Evolutionary conservation across 2,797 vertebrate species (phyloP).

Genomic region (Coccyzus lansbergi): DNA sequence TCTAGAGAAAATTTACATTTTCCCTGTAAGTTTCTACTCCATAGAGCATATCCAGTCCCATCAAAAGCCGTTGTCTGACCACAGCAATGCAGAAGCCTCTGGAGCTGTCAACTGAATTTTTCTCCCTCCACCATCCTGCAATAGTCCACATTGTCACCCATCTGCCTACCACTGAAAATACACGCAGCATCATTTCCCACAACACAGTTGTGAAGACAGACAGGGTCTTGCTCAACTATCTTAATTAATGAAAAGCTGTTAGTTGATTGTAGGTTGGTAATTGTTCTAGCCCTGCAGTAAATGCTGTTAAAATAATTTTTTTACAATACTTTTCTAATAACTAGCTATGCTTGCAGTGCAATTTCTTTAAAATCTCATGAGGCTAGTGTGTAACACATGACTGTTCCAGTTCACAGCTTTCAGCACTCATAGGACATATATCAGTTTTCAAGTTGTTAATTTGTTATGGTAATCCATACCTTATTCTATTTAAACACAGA

Average conservation of each 20-base stretch:
- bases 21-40: neutral
- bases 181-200: neutral
- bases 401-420: conserved; percentile 51
- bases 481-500: conserved; percentile 64
- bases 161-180: neutral
- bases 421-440: conserved; percentile 37
- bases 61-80: neutral
- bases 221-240: conserved; percentile 14
- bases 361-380: conserved; percentile 60
- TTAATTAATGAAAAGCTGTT: conserved; percentile 62
- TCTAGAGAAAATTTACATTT: neutral
- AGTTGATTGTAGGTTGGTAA: conserved; percentile 49
- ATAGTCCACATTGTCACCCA: neutral
- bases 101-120: neutral
- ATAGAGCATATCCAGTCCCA: neutral
- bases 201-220: neutral
- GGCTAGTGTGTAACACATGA: conserved; percentile 37
- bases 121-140: neutral
- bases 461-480: conserved; percentile 61
- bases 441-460: conserved; percentile 56
- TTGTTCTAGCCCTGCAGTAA: conserved; percentile 38
- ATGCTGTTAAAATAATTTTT: conserved; percentile 62
- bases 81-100: neutral
- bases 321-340: conserved; percentile 61
- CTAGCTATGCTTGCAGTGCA: conserved; percentile 53